Percentiles rank a stretch among this genome's conserved stretches.
Evolutionary conservation across 2,113 vertebrate genomes (phyloP).

Genomic region (Eonycteris spelaea): DNA sequence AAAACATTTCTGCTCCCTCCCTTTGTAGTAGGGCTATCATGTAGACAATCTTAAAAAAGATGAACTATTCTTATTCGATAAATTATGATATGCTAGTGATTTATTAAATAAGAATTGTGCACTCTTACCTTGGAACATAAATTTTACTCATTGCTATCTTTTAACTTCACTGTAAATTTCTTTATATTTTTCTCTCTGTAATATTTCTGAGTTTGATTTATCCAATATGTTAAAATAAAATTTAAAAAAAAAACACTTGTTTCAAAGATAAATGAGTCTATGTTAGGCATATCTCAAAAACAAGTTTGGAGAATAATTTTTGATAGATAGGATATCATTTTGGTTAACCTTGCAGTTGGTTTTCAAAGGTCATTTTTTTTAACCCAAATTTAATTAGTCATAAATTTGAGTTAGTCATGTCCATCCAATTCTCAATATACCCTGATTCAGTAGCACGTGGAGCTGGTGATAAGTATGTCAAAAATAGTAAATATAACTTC

Average conservation of each 20-base stretch:
- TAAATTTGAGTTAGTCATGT: not conserved
- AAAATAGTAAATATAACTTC: not conserved
- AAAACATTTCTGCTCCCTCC: not conserved
- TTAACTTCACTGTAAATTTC: constrained; percentile 35
- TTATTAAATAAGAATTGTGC: not conserved
- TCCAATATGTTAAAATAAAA: not conserved
- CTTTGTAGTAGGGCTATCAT: not conserved
- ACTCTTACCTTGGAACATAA: constrained; percentile 23
- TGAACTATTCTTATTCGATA: not conserved
- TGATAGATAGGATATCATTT: not conserved
- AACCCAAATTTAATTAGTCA: constrained; percentile 24
- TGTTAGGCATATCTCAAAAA: constrained; percentile 20
- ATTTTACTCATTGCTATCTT: not conserved
- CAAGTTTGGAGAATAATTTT: not conserved
- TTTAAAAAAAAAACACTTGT: not conserved
- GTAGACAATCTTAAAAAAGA: not conserved
- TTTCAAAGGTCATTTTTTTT: constrained; percentile 47
- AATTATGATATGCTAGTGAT: not conserved
- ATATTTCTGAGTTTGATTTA: constrained; percentile 31
- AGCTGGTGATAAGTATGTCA: not conserved
- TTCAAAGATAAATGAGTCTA: constrained; percentile 47
- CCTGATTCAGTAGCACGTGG: not conserved
- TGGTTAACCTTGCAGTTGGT: not conserved
- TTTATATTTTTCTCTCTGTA: not conserved
- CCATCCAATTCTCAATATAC: not conserved